Evolutionary conservation across 2,888 invertebrate species (phyloP).

Genomic region (Brachypalpus laphriformis): DNA sequence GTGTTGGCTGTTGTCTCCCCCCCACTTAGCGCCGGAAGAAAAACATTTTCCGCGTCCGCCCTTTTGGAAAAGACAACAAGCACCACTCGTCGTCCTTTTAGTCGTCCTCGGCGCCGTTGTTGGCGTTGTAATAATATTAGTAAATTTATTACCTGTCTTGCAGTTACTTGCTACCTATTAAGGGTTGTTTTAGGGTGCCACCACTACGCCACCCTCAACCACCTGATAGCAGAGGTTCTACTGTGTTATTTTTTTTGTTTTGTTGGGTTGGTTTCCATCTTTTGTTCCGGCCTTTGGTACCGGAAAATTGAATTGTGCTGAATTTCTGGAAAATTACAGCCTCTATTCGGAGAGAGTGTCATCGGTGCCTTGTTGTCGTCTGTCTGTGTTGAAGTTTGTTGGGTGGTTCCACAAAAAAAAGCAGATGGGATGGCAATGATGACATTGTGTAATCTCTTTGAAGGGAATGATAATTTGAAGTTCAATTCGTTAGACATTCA

Average conservation of each 20-base stretch:
- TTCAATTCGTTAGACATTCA: slow-evolving; percentile 70
- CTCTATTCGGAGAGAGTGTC: slow-evolving; percentile 54
- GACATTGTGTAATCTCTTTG: slow-evolving; percentile 74
- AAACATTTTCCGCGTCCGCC: slow-evolving; percentile 59
- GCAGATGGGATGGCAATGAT: slow-evolving; percentile 67
- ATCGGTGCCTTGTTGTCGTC: slow-evolving; percentile 36
- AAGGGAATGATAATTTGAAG: slow-evolving; percentile 73
- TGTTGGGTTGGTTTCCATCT: slow-evolving; percentile 15
- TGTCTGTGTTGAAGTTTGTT: not conserved
- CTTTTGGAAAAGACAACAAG: slow-evolving; percentile 21
- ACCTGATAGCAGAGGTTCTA: slow-evolving; percentile 31
- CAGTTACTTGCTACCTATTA: slow-evolving; percentile 67
- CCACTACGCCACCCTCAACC: slow-evolving; percentile 3
- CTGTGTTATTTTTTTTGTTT: slow-evolving; percentile 20
- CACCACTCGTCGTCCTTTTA: not conserved
- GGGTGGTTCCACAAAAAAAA: not conserved
- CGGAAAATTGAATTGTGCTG: slow-evolving; percentile 74
- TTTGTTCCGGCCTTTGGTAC: slow-evolving; percentile 59
- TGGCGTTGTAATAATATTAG: slow-evolving; percentile 68
- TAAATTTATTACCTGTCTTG: slow-evolving; percentile 71
- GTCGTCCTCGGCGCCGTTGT: slow-evolving; percentile 5
- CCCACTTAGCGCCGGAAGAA: slow-evolving; percentile 53
- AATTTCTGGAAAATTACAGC: slow-evolving; percentile 70
- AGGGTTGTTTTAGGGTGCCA: slow-evolving; percentile 62
- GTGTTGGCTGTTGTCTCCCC: not conserved